Evolutionary conservation across 2,113 vertebrate species (phyloP), one percentile per base, ranked within the genome.

Genomic region (Oriolus oriolus): DNA sequence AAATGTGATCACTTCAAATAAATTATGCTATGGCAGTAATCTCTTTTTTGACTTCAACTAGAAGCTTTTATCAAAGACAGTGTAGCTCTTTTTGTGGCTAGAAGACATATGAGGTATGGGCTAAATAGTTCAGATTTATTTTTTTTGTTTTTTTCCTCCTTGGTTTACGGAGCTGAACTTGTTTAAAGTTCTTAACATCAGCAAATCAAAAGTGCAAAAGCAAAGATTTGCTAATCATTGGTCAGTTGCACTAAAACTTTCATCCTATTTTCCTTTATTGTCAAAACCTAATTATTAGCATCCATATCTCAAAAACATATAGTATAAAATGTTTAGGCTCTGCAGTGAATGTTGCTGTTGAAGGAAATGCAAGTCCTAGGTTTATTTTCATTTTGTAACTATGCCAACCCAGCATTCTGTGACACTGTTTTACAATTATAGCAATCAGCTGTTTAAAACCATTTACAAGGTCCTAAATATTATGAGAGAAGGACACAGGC

Each of bases 361-460:
- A 52, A 60, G 41, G n/a, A 86, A 71, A 54, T 56, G 35, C 44
- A 79, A 83, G 42, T 49, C 19, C 6, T 28, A 14, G 13, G 19
- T 4, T 54, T 28, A 39, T 68, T 88, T 86, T 52, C 18, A 21
- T 44, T 57, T 77, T 70, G 23, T 74, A 59, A 8, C 47, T 47
- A 6, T 81, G 73, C 33, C 49, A 93, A 44, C 18, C 15, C 28
- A 56, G 7, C n/a, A 14, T 91, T 91, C 53, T 75, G 9, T 89
- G 57, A 64, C 24, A 82, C 18, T 5, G 33, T 52, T 93, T 80
- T 83, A 27, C 59, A 87, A 13, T 87, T 82, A 70, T 35, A 84
- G 69, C 87, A 80, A 84, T 82, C 31, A 73, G 26, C 68, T 60
- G 22, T 65, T 94, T 60, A 78, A 94, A 95, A 60, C 41, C 37